A percentile compares a stretch with the other conserved stretches of the same genome.
Conservation (phyloP, 2,888 invertebrate genomes). For the Cyclophora albipunctata region DNA sequence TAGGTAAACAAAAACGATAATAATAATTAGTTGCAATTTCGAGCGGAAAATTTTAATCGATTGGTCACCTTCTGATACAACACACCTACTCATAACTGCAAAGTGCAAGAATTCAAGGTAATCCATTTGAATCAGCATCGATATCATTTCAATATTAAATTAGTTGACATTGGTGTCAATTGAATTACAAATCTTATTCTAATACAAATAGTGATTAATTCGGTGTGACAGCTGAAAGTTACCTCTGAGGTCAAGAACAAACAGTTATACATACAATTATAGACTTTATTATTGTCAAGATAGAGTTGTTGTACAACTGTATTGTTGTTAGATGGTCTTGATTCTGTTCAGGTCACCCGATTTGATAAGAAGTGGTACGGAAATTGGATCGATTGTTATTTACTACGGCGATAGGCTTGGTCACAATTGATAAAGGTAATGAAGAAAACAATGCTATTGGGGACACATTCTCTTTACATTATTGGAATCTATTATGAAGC, state of each 20-base stretch:
- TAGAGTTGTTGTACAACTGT: slow-evolving; percentile 4
- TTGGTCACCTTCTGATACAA: too few relatives aligned
- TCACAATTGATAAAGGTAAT: not conserved
- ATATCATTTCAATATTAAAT: too few relatives aligned
- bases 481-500: too few relatives aligned
- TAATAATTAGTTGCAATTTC: too few relatives aligned
- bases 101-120: too few relatives aligned
- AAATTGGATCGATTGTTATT: slow-evolving; percentile 16
- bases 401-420: slow-evolving; percentile 8
- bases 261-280: slow-evolving; percentile 19
- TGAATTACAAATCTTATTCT: slow-evolving; percentile 5
- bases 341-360: slow-evolving; percentile 3
- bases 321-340: not conserved
- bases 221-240: slow-evolving; percentile 18
- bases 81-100: too few relatives aligned
- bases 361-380: slow-evolving; percentile 12
- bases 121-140: too few relatives aligned
- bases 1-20: too few relatives aligned
- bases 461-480: too few relatives aligned
- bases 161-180: too few relatives aligned
- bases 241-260: not conserved
- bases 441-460: not conserved
- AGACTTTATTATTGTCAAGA: slow-evolving; percentile 3
- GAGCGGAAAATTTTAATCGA: too few relatives aligned
- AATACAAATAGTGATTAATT: slow-evolving; percentile 16